Conservation (phyloP, 2,888 invertebrate genomes). For the Agrotis puta region DNA sequence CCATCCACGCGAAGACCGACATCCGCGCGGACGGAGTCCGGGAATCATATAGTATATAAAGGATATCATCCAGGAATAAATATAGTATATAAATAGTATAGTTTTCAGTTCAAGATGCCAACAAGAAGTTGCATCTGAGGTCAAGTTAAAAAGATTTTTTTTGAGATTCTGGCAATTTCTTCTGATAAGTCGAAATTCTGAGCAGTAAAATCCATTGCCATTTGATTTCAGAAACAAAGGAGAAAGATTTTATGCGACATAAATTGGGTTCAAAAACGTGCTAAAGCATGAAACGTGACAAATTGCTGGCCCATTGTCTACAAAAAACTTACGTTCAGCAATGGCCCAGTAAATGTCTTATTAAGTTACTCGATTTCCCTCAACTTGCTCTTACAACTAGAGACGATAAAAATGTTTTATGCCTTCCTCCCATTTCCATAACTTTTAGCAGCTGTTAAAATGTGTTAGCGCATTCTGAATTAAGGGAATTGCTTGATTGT, state of each 20-base stretch:
- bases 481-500: constrained; percentile 48
- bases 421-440: constrained; percentile 60
- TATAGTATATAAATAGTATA: too few relatives aligned
- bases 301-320: constrained; percentile 32
- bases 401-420: constrained; percentile 60
- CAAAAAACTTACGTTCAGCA: constrained; percentile 43
- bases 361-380: constrained; percentile 58
- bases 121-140: neutral
- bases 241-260: constrained; percentile 15
- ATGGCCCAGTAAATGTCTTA: constrained; percentile 56
- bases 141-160: neutral
- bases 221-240: neutral
- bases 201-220: neutral
- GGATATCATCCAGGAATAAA: too few relatives aligned
- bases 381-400: constrained; percentile 61
- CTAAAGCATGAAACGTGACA: constrained; percentile 27
- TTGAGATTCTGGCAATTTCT: neutral
- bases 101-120: constrained; percentile 1
- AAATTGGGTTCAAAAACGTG: constrained; percentile 24
- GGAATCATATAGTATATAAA: too few relatives aligned
- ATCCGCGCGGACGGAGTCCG: too few relatives aligned
- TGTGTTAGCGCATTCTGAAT: constrained; percentile 52
- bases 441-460: constrained; percentile 62
- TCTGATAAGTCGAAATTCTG: neutral
- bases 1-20: too few relatives aligned